phyloP scores from a whole-genome alignment of 2,113 vertebrate genomes.

The Cariama cristata region DNA sequence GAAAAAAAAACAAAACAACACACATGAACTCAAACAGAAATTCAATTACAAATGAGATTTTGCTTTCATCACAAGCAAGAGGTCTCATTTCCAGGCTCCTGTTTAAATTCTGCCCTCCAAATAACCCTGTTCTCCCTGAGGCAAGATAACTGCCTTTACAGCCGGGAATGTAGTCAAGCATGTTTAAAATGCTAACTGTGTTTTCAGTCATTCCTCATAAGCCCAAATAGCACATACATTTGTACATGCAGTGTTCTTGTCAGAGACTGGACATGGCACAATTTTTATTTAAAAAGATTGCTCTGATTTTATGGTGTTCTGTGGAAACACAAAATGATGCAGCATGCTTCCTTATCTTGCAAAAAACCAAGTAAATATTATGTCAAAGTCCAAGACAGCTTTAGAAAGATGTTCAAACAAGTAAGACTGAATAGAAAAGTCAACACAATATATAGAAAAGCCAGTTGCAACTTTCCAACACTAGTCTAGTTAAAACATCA shows the following conservation, averaged over 20 bases:
- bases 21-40: neutral
- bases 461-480: neutral
- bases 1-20: too few relatives aligned
- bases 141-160: neutral
- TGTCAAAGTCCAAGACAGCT: neutral
- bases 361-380: neutral
- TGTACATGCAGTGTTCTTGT: neutral
- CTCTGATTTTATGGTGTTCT: neutral
- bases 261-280: neutral
- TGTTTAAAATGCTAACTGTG: neutral
- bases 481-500: neutral
- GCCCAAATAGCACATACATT: neutral
- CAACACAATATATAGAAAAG: neutral
- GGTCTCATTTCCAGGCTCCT: neutral
- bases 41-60: neutral
- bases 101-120: conserved; percentile 4
- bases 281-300: neutral
- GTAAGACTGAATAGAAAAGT: neutral
- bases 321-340: neutral
- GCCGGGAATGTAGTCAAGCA: neutral
- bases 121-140: conserved; percentile 8
- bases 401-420: neutral
- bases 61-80: neutral
- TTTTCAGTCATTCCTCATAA: neutral
- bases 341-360: neutral